Evolutionary conservation across 2,888 invertebrate species (phyloP).

Genomic region (Mystacides longicornis): DNA sequence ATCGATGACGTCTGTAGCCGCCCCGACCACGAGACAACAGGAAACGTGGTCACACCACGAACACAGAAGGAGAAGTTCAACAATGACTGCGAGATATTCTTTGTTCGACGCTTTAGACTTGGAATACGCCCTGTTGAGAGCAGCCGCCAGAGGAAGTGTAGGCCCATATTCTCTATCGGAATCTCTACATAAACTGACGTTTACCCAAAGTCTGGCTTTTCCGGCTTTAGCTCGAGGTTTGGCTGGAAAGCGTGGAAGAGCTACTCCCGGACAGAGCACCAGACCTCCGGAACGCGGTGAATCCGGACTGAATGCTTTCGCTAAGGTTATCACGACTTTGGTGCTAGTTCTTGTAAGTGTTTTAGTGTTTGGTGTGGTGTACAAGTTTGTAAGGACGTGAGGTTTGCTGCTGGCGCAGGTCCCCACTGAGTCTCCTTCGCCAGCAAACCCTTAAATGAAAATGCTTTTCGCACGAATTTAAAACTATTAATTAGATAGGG

Average conservation of each 20-base stretch:
- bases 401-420: slow-evolving; percentile 63
- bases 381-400: slow-evolving; percentile 70
- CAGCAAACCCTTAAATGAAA: slow-evolving; percentile 14
- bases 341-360: slow-evolving; percentile 62
- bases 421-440: slow-evolving; percentile 20
- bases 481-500: background rate
- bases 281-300: slow-evolving; percentile 55
- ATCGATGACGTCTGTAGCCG: slow-evolving; percentile 47
- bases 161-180: slow-evolving; percentile 65
- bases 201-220: slow-evolving; percentile 66
- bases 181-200: slow-evolving; percentile 64
- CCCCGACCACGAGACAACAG: slow-evolving; percentile 33
- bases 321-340: slow-evolving; percentile 62
- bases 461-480: background rate
- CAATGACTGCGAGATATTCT: slow-evolving; percentile 57
- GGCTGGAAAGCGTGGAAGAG: slow-evolving; percentile 54
- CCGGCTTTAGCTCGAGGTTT: slow-evolving; percentile 62
- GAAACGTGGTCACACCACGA: slow-evolving; percentile 35
- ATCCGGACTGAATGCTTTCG: slow-evolving; percentile 61
- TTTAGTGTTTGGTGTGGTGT: slow-evolving; percentile 64
- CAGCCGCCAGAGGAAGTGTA: slow-evolving; percentile 63
- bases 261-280: slow-evolving; percentile 35
- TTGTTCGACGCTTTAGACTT: slow-evolving; percentile 64
- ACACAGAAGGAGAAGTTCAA: slow-evolving; percentile 49
- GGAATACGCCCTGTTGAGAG: slow-evolving; percentile 60